Evolutionary conservation across 1,140 invertebrate genomes (phyloP).

Genomic region (Bombus waltoni): DNA sequence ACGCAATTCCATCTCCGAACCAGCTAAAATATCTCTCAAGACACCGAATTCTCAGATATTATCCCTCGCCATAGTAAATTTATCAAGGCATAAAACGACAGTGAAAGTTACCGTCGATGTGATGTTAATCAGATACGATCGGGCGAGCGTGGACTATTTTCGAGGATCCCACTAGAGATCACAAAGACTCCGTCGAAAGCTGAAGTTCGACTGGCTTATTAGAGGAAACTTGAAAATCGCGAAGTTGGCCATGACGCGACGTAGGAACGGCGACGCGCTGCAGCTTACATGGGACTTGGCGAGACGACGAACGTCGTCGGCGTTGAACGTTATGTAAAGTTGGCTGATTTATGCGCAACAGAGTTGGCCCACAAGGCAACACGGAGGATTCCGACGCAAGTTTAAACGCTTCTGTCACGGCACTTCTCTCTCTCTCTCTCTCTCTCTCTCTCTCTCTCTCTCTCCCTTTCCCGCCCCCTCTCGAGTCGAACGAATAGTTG

Average conservation of each 20-base stretch:
- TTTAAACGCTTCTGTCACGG: conserved; percentile 66
- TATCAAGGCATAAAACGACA: neutral
- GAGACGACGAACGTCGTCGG: conserved; percentile 57
- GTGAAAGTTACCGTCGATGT: neutral
- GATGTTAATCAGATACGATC: neutral
- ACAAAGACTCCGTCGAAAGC: conserved; percentile 5
- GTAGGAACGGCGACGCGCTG: conserved; percentile 20
- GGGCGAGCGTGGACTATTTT: neutral
- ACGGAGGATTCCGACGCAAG: conserved; percentile 72
- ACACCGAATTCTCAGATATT: neutral
- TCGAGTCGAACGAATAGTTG: conserved; percentile 69
- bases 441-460: too few relatives aligned
- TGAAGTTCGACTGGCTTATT: conserved; percentile 44
- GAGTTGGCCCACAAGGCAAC: conserved; percentile 62
- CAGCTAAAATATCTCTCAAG: neutral
- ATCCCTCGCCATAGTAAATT: neutral
- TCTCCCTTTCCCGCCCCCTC: neutral
- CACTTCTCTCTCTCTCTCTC: neutral
- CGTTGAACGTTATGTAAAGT: conserved; percentile 68
- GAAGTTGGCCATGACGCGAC: conserved; percentile 40
- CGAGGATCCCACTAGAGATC: neutral
- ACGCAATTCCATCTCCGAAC: neutral
- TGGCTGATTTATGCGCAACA: conserved; percentile 71
- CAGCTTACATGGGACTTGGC: conserved; percentile 35
- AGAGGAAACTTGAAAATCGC: conserved; percentile 59